Base-by-base conservation (phyloP, 23 tunicate species). In the Clavelina lepadiformis region DNA sequence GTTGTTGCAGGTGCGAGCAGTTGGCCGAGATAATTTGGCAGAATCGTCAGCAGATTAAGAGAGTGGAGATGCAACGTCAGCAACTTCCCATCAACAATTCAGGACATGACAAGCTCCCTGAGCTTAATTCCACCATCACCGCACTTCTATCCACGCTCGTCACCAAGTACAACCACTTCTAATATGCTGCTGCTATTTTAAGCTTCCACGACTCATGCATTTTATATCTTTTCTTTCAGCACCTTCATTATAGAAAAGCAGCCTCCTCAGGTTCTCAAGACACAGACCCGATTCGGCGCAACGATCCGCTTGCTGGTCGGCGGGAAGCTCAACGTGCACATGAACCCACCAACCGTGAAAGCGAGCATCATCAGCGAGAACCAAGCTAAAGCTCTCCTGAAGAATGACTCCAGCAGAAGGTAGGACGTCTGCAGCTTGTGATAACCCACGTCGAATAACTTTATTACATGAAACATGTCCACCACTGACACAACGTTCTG, bases 271-370 rank as follows among this genome's bases (percentile, higher is more conserved):
- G 98, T 91, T 27, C 61, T 91, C 69, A 91, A 91, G 56, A 91
- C 98, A 15, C 98, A 91, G 67, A 91, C 98, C 6, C 58, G 98
- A 15, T 91, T 91, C 32, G 98, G 98, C 13, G 91, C 98, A 11
- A 91, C 98, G 38, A 79, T 91, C 24, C 91, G 98, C 18, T 59
- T 91, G 36, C 63, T 91, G 28, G 87, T 91, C 27, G 98, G 98
- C 18, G 98, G 98, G 25, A 91, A 91, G 71, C 58, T 91, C 20
- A 91, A 91, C 37, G 84, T 91, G 1, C 98, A 91, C 63, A 91
- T 91, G 98, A 91, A 91, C 52, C 98, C 98, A 13, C 98, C 98
- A 1, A 83, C 92, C 13, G 98, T 91, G 11, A 91, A 91, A 66
- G 98, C 98, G 29, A 91, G 92, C 74, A 91, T 91, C 47, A 83